Conservation (phyloP, 2,888 invertebrate genomes). For the Pseudococcus longispinus region DNA sequence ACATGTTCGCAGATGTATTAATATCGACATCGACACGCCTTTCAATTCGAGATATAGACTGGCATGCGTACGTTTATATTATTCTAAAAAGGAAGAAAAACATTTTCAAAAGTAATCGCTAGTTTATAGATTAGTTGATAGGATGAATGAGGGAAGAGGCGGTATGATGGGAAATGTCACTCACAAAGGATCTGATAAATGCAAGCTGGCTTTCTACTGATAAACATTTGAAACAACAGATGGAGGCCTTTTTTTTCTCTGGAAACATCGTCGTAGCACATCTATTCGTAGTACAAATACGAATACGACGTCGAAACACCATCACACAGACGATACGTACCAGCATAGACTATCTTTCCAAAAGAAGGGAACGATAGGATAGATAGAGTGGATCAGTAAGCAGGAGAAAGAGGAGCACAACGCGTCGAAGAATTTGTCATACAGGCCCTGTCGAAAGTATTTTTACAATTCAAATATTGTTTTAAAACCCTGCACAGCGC, state of each 20-base stretch:
- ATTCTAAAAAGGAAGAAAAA: background rate
- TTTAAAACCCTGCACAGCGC: slow-evolving; percentile 12
- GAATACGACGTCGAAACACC: background rate
- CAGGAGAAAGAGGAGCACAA: background rate
- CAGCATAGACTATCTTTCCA: background rate
- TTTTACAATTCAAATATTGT: slow-evolving; percentile 45
- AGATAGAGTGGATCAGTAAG: background rate
- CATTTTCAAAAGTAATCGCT: slow-evolving; percentile 41
- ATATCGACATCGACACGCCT: slow-evolving; percentile 18
- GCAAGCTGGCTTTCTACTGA: slow-evolving; percentile 49
- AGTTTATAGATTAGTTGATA: slow-evolving; percentile 50
- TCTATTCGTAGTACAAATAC: background rate
- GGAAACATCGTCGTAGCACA: background rate
- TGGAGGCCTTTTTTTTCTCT: slow-evolving; percentile 34
- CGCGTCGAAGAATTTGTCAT: slow-evolving; percentile 41
- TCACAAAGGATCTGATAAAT: slow-evolving; percentile 54
- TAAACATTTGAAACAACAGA: slow-evolving; percentile 55
- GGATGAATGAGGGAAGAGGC: slow-evolving; percentile 26
- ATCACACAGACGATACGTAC: background rate
- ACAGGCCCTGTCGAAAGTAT: slow-evolving; percentile 38
- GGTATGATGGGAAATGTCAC: slow-evolving; percentile 54
- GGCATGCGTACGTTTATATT: slow-evolving; percentile 2
- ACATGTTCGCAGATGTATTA: slow-evolving; percentile 26
- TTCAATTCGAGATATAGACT: background rate
- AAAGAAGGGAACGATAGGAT: background rate